Evolutionary conservation across 1,140 invertebrate species (phyloP).

Genomic region (Lepeophtheirus salmonis): DNA sequence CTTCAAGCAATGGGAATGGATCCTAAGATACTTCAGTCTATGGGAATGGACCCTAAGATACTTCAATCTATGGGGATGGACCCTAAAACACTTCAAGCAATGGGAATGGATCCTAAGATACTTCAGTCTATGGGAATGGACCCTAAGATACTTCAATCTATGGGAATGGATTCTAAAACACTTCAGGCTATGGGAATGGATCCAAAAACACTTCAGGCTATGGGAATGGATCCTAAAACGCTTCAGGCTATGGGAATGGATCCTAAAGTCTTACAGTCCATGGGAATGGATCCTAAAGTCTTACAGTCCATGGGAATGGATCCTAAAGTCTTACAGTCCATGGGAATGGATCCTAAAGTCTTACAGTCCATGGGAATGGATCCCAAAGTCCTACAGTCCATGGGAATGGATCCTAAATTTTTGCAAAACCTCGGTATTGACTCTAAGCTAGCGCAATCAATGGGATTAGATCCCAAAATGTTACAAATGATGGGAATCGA

Average conservation of each 20-base stretch:
- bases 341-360: conserved; percentile 18
- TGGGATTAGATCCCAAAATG: conserved; percentile 17
- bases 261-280: conserved; percentile 23
- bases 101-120: conserved; percentile 21
- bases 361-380: conserved; percentile 18
- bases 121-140: conserved; percentile 20
- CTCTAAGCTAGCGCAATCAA: conserved; percentile 10
- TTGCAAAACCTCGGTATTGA: conserved; percentile 18
- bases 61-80: conserved; percentile 22
- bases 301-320: conserved; percentile 20
- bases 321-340: conserved; percentile 11
- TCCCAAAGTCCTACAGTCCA: conserved; percentile 2
- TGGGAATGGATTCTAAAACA: conserved; percentile 20
- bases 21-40: conserved; percentile 19
- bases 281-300: conserved; percentile 32
- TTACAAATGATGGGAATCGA: conserved; percentile 8
- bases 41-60: conserved; percentile 22
- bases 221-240: conserved; percentile 34
- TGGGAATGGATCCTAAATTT: conserved; percentile 17
- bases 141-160: conserved; percentile 19
- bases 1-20: conserved; percentile 20
- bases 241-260: conserved; percentile 21
- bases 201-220: conserved; percentile 19
- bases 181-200: conserved; percentile 18
- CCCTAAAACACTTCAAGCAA: conserved; percentile 13